Evolutionary conservation across 2,888 invertebrate species (phyloP).

Genomic region (Dorcus parallelipipedus): DNA sequence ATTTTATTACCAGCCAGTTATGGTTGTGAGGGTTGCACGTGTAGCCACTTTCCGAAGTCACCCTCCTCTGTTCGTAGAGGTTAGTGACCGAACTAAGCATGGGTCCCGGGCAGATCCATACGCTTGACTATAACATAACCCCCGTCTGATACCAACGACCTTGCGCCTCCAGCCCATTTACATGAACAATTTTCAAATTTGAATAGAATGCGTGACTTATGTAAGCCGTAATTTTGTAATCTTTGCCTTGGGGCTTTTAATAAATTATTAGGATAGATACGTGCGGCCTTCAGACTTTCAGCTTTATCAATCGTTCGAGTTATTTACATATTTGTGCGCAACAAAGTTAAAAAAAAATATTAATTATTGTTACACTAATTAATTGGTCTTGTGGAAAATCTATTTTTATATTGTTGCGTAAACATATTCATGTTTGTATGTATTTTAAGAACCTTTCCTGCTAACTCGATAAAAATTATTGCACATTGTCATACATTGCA

Average conservation of each 20-base stretch:
- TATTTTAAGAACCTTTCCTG: no score
- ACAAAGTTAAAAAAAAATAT: no score
- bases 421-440: no score
- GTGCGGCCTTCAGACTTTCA: no score
- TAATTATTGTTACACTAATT: no score
- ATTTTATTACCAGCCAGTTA: background rate
- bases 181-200: no score
- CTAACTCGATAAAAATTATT: no score
- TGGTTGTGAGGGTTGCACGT: slow-evolving; percentile 1
- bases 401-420: no score
- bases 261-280: background rate
- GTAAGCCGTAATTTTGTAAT: background rate
- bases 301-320: no score
- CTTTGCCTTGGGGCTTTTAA: slow-evolving; percentile 1
- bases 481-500: no score
- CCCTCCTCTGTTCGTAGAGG: slow-evolving; percentile 15
- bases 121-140: slow-evolving; percentile 6
- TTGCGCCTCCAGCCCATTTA: slow-evolving; percentile 10
- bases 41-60: slow-evolving; percentile 3
- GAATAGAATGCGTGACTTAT: background rate
- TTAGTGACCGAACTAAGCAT: slow-evolving; percentile 26
- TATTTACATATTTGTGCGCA: no score
- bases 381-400: no score
- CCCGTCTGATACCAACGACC: slow-evolving; percentile 24
- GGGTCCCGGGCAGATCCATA: slow-evolving; percentile 22